Base-by-base conservation (phyloP, 2,113 vertebrate species). In the Lepidothrix coronata region DNA sequence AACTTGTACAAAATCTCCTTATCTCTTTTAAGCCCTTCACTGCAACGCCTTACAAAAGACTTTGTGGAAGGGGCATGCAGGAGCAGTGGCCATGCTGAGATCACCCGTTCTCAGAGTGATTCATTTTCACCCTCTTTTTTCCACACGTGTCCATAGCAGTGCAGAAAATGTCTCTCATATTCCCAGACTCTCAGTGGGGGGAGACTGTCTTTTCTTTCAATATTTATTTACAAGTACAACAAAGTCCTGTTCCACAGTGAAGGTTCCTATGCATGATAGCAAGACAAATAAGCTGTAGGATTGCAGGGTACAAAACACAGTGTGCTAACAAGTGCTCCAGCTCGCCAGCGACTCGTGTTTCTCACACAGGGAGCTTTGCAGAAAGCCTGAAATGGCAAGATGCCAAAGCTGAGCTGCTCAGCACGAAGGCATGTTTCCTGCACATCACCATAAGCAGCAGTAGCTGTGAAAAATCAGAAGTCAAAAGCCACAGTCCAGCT, bases 91-190 rank as follows among this genome's bases (percentile, higher is more conserved):
- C 41, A 55, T 11, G 18, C 48, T 75, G 75, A 87, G 77, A 76
- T 63, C 6, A 73, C 57, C 33, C 2, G 0, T 75, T 72, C 73
- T 54, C 70, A 37, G 24, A 68, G 62, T 2, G 4, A 39, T 58
- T 89, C 5, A 19, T 66, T 95, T 72, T 14, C 24, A 72, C 61
- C 8, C 0, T 39, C 58, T 57, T 55, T n/a, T 84, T 68, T 8
- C 2, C 10, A 67, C 24, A 35, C 0, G 0, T 3, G 5, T 58
- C 73, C 30, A 8, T 5, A 11, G 13, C 70, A 94, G 39, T 2
- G 4, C 73, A 54, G 30, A 49, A 73, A 90, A 43, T 17, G n/a
- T 4, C 71, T 65, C 70, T 68, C 76, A 22, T 24, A 27, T 48
- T 89, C 51, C 65, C 35, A 48, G 31, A 23, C 13, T 74, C 46